Evolutionary conservation across 1,140 invertebrate genomes (phyloP), one percentile per base, ranked within the genome.

Genomic region (Aphaenogaster ashmeadi): DNA sequence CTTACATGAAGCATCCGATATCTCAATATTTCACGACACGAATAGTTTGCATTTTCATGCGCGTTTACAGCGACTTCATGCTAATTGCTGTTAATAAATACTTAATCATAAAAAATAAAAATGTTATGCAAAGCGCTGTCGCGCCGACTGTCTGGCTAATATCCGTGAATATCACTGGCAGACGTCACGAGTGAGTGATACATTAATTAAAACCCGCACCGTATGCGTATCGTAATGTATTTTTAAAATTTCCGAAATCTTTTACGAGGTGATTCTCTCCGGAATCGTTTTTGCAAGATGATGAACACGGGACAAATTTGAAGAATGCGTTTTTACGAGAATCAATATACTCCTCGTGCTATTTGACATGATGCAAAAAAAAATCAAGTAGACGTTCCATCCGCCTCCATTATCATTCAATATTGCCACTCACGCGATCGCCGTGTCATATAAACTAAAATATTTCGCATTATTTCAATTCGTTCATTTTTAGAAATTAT

Each of bases 41-140:
- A 66, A 60, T 67, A 44, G 38, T 0, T 41, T 69, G 36, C 64
- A 56, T 69, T 13, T 50, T 21, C 21, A 15, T n/a, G n/a, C 36
- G 36, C 1, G 2, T 69, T 81, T 69, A 69, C 47, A 47, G 36
- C 33, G 13, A 66, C 52, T 79, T 79, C 44, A 79, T 79, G 77
- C 33, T 79, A 79, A 79, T 80, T 27, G 60, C 6, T 21, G 44
- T 64, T 21, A 41, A 80, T 80, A 67, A 67, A 80, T 27, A 21
- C 21, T 67, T 41, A 67, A 54, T 67, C 62, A 38, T 54, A 52
- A 66, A 54, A 27, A 52, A 52, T 72, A 52, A 72, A 44, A 67
- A 47, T 38, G 3, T 44, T 67, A 60, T 56, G 78, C 36, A 67
- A 80, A 80, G 13, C 3, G 5, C n/a, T 41, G 50, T 15, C 64